Percentiles rank a stretch among this genome's conserved stretches.
Evolutionary conservation across 2,888 invertebrate genomes (phyloP).

Genomic region (Drosophila anomalata): DNA sequence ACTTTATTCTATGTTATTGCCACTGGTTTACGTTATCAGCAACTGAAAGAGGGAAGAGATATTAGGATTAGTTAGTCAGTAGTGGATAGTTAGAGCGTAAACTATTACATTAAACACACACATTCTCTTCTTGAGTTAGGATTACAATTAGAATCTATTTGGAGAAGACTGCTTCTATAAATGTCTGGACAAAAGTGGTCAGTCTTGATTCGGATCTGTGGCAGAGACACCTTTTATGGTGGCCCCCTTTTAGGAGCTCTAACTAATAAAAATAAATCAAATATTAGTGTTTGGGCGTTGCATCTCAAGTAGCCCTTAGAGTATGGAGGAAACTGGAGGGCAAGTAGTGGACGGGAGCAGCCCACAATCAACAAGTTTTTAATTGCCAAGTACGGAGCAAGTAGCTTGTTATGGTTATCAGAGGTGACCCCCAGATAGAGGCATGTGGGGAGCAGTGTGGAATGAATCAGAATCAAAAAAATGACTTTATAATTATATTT

Average conservation of each 20-base stretch:
- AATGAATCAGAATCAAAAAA: not conserved
- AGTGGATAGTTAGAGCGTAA: not conserved
- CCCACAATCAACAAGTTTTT: conserved; percentile 76
- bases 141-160: no score
- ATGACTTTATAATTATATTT: not conserved
- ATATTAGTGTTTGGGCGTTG: conserved; percentile 38
- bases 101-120: not conserved
- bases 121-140: not conserved
- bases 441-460: conserved; percentile 1
- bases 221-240: conserved; percentile 20
- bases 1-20: conserved; percentile 39
- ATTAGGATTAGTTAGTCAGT: not conserved
- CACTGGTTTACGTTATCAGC: conserved; percentile 49
- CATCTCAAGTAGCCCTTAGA: conserved; percentile 22
- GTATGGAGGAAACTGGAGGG: not conserved
- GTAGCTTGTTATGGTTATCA: conserved; percentile 58
- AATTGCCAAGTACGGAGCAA: conserved; percentile 52
- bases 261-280: conserved; percentile 57
- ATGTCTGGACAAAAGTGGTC: no score
- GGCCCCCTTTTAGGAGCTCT: not conserved
- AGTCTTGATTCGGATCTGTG: not conserved
- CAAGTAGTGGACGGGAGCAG: not conserved
- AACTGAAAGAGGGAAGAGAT: conserved; percentile 31
- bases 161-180: no score
- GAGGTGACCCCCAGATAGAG: conserved; percentile 20